Percentiles rank a stretch among this genome's conserved stretches.
Conservation (phyloP, 2,888 invertebrate genomes). For the Cephonodes hylas region DNA sequence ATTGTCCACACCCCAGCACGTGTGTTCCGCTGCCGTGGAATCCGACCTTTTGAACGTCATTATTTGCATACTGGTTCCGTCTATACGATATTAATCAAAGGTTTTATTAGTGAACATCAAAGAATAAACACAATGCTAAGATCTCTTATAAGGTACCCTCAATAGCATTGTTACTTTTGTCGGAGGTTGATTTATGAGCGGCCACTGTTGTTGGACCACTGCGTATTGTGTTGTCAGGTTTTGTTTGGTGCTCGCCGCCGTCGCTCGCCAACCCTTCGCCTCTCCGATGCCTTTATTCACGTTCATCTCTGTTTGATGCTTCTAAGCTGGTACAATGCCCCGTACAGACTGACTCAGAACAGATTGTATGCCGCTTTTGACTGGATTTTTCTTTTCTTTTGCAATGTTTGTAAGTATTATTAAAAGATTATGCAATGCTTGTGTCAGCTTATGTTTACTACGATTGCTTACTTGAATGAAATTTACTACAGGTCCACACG, state of each 20-base stretch:
- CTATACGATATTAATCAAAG: constrained; percentile 81
- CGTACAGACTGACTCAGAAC: constrained; percentile 49
- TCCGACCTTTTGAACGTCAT: constrained; percentile 61
- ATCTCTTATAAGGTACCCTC: constrained; percentile 81
- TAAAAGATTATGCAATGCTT: neutral
- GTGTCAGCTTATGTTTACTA: neutral
- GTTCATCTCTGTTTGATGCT: constrained; percentile 76
- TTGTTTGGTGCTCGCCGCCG: constrained; percentile 78
- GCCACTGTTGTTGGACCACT: constrained; percentile 79
- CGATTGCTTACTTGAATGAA: neutral
- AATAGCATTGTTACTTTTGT: constrained; percentile 81
- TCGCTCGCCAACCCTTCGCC: constrained; percentile 75
- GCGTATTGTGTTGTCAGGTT: constrained; percentile 79
- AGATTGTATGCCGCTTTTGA: constrained; percentile 34
- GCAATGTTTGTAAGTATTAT: constrained; percentile 30
- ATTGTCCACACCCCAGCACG: constrained; percentile 71
- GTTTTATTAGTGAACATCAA: constrained; percentile 82
- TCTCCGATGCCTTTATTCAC: constrained; percentile 72
- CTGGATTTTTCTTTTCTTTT: constrained; percentile 27
- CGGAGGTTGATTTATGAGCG: constrained; percentile 79
- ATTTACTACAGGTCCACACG: neutral
- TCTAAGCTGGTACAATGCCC: constrained; percentile 68
- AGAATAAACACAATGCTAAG: constrained; percentile 79
- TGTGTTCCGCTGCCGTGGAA: constrained; percentile 72
- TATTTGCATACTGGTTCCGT: constrained; percentile 80